Evolutionary conservation across 2,113 vertebrate species (phyloP), one percentile per base, ranked within the genome.

Genomic region (Gambusia holbrooki): DNA sequence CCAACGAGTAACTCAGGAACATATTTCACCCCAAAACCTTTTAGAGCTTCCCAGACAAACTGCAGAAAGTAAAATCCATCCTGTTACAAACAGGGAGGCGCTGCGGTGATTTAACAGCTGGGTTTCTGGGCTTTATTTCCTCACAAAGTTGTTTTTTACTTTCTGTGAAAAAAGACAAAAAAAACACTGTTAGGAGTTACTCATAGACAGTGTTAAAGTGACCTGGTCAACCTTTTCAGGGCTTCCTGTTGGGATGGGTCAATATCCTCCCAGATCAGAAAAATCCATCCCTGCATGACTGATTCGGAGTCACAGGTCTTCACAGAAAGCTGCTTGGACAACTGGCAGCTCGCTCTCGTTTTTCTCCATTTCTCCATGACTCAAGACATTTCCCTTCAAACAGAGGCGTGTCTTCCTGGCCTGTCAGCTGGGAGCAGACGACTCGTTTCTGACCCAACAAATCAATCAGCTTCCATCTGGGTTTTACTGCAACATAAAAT

Each of bases 291-390:
- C 75, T 80, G 71, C 29, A 33, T 86, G 88, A 91, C 87, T 82
- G 89, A 86, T 76, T 89, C 69, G 40, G 79, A 83, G 83, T 69
- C 0, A 19, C 54, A 61, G 79, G 86, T 88, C 81, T 86, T 81
- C 83, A 84, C 80, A 2, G 82, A 88, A 87, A 86, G 85, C 85
- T 88, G 85, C 90, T 91, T 89, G 86, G 87, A 88, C 84, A 84
- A 85, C 84, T 86, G 90, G 91, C 89, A 90, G 82, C 84, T 85
- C 87, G 77, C 28, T 63, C 28, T 63, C 87, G 87, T 92, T 90
- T 92, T 92, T 92, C 91, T 91, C 82, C 73, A 87, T 92, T 84
- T 87, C 76, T 65, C 79, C n/a, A 17, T 77, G 81, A 78, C 87
- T 85, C 75, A 84, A 88, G 78, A 84, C 35, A 17, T 83, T 79